These are phyloP conservation scores for Neofelis nebulosa DNA, from an alignment of 2,113 vertebrate species.

Conservation along the genomic window DNA sequence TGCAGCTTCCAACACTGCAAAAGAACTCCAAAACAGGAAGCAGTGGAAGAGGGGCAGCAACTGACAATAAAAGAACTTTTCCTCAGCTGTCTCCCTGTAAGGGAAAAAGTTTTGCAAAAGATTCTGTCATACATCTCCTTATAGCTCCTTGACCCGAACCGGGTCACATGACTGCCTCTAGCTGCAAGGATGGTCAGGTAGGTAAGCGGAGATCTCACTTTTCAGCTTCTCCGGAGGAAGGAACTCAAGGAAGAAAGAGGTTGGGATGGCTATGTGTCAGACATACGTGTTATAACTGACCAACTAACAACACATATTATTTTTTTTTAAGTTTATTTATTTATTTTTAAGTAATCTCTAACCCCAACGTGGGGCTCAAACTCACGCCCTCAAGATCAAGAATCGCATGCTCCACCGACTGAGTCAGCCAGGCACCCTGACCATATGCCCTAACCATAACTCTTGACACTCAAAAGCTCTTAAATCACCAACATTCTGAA, in stretches of 20 bases:
- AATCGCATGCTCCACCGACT: no score
- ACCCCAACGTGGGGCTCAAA: no score
- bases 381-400: no score
- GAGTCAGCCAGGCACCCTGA: no score
- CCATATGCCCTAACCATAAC: no score
- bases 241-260: not conserved
- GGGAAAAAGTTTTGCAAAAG: not conserved
- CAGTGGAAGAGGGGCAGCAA: not conserved
- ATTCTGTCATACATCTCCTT: not conserved
- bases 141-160: not conserved
- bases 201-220: not conserved
- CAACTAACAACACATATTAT: not conserved
- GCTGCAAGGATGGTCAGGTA: not conserved
- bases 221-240: not conserved
- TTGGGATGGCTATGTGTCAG: not conserved
- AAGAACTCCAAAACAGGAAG: not conserved
- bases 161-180: not conserved
- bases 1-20: not conserved
- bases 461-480: not conserved
- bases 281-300: not conserved
- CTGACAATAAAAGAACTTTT: not conserved
- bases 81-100: not conserved
- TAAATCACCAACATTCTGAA: not conserved
- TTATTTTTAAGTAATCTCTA: no score
- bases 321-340: no score